These are phyloP conservation scores for Murina feae DNA, from an alignment of 2,113 vertebrate genomes.

Conservation along the genomic window DNA sequence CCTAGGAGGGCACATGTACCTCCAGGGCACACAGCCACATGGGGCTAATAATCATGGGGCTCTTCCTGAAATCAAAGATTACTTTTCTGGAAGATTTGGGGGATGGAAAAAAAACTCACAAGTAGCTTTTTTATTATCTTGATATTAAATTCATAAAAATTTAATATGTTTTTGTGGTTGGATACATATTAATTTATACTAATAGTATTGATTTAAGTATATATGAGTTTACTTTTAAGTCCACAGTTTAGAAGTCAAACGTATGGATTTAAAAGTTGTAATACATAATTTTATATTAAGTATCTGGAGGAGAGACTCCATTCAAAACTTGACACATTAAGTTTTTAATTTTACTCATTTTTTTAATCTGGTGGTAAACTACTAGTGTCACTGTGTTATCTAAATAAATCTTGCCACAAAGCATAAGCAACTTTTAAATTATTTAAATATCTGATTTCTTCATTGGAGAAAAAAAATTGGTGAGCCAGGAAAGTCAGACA, in stretches of 20 bases:
- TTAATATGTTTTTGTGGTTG: slow-evolving; percentile 27
- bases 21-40: background rate
- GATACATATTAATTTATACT: slow-evolving; percentile 77
- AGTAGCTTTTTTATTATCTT: background rate
- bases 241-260: slow-evolving; percentile 70
- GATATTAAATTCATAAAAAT: background rate
- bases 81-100: background rate
- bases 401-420: slow-evolving; percentile 56
- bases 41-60: background rate
- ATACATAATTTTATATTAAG: slow-evolving; percentile 66
- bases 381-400: slow-evolving; percentile 52
- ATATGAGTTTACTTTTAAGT: slow-evolving; percentile 71
- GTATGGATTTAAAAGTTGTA: slow-evolving; percentile 76
- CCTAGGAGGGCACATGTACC: background rate
- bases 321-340: slow-evolving; percentile 55
- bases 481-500: background rate
- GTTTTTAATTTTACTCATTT: slow-evolving; percentile 38
- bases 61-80: background rate
- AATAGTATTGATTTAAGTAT: slow-evolving; percentile 75
- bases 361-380: slow-evolving; percentile 50
- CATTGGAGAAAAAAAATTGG: background rate
- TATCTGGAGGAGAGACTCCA: slow-evolving; percentile 42
- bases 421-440: background rate
- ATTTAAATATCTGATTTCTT: background rate
- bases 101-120: background rate